Percentiles rank a stretch among this genome's conserved stretches.
Evolutionary conservation across 2,797 vertebrate species (phyloP).

Genomic region (Heliangelus exortis): DNA sequence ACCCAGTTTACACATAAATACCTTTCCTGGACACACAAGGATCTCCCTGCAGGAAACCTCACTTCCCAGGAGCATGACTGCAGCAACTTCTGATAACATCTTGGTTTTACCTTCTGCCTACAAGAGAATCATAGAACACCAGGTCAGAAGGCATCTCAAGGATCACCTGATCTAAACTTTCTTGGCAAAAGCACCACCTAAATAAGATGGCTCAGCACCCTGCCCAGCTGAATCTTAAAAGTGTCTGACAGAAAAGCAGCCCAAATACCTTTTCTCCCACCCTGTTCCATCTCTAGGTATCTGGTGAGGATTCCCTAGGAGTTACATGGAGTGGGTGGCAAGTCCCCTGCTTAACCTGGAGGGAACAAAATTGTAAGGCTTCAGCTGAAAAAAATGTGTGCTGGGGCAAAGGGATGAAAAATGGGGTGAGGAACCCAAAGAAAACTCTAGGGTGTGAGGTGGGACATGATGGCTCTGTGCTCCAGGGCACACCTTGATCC

Average conservation of each 20-base stretch:
- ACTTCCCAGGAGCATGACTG: neutral
- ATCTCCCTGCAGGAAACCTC: neutral
- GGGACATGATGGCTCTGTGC: neutral
- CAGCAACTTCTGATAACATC: neutral
- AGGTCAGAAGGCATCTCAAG: no score
- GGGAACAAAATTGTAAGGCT: neutral
- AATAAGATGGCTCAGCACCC: no score
- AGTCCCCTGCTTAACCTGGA: neutral
- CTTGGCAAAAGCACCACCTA: no score
- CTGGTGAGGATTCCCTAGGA: neutral
- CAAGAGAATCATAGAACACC: neutral
- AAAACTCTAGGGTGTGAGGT: neutral
- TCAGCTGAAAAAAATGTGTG: neutral
- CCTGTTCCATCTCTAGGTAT: neutral
- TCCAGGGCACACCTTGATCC: neutral
- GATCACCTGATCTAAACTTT: no score
- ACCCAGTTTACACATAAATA: neutral
- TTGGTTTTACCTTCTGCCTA: neutral
- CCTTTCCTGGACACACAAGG: neutral
- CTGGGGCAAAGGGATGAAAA: neutral
- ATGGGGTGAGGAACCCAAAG: neutral
- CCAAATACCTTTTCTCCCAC: neutral
- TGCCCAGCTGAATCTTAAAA: no score
- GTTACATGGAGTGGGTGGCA: fast-evolving
- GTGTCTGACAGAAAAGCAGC: neutral